Base-by-base conservation (phyloP, 2,888 invertebrate genomes). In the Omphaloscelis lunosa region DNA sequence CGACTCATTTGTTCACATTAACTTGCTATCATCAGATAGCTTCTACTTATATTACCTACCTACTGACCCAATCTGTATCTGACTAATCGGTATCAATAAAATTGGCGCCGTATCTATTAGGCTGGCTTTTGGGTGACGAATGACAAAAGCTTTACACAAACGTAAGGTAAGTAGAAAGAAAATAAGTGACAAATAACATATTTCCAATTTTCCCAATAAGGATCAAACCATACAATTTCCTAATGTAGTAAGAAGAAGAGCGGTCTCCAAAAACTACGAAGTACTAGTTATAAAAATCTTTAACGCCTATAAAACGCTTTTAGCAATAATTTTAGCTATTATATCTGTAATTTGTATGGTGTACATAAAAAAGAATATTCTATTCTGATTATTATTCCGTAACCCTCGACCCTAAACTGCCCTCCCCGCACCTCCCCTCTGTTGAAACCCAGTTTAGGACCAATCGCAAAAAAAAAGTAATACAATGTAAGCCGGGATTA, bases 391-490 rank as follows among this genome's bases (percentile, higher is more conserved):
- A 23, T n/a, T 9, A 67, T n/a, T 53, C n/a, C 17, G 11, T 15
- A 15, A 45, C 66, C 41, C 27, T 20, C 27, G 8, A 29, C 0
- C 29, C 20, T 48, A 45, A 67, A 67, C 29, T 29, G 5, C 23
- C 17, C 15, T 17, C 11, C 12, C 23, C 8, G 5, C 48, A 29
- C 23, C 15, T 8, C 48, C 3, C 5, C 27, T 34, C 17, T n/a
- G 34, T 5, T 45, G 17, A 51, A 23, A 8, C 15, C 0, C 15
- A 58, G 39, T n/a, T 67, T 41, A 67, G 29, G 41, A 17, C 29
- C 53, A 66, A 80, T 41, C 17, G 23, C 17, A 83, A 77, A 80
- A 67, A 80, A 82, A 3, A 83, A 80, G 39, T 65, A 59, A 17
- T 63, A 58, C 27, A 63, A 45, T 34, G 65, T 53, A 77, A 61